Percentiles rank a stretch among this genome's conserved stretches.
Conservation (phyloP, 1,140 invertebrate genomes). For the Aphidius gifuensis region DNA sequence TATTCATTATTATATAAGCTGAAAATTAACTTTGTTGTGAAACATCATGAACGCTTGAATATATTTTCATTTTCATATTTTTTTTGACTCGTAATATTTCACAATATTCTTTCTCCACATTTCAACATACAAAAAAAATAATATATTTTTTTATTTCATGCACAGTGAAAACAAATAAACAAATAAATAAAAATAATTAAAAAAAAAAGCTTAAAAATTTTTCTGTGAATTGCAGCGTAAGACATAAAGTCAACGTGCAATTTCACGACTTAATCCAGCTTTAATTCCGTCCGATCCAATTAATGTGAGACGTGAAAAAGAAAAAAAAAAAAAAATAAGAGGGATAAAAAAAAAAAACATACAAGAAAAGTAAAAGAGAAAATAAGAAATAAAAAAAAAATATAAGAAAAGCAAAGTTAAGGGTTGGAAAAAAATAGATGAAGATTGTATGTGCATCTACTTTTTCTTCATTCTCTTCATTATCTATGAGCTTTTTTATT, state of each 20-base stretch:
- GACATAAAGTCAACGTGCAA: neutral
- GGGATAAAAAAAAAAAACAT: constrained; percentile 4
- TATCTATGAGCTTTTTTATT: no score
- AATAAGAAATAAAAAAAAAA: constrained; percentile 2
- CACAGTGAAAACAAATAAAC: neutral
- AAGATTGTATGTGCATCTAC: no score
- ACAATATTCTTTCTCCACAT: no score
- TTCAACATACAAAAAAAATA: no score
- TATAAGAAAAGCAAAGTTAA: neutral
- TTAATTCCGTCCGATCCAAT: constrained; percentile 11
- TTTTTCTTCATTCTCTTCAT: no score
- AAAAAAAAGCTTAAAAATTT: constrained; percentile 1
- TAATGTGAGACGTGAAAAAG: neutral
- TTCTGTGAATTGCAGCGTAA: neutral
- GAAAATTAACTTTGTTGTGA: no score
- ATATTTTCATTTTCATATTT: no score
- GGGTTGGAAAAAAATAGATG: neutral
- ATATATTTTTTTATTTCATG: no score
- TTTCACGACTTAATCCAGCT: constrained; percentile 9
- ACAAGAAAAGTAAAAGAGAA: neutral
- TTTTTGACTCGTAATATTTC: no score
- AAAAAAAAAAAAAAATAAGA: constrained; percentile 3
- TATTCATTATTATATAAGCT: no score
- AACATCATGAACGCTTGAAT: no score
- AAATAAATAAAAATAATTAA: neutral